phyloP scores from a whole-genome alignment of 2,888 invertebrate species.

The Margaritifera margaritifera region DNA sequence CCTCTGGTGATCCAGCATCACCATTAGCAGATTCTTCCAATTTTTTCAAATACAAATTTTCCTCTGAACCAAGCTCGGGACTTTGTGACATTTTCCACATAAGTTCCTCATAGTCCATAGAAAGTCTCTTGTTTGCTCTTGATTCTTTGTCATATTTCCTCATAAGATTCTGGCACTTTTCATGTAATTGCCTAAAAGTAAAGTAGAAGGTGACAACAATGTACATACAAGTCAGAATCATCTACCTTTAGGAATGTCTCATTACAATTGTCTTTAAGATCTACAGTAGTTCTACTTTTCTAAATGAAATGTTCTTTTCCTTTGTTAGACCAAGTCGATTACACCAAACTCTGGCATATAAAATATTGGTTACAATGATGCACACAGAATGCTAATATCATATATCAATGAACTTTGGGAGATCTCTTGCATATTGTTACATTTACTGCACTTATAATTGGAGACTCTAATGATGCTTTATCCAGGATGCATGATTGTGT shows the following conservation, averaged over 20 bases:
- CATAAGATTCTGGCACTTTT: conserved; percentile 82
- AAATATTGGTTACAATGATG: no score
- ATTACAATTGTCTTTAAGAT: background rate
- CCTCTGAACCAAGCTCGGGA: conserved; percentile 52
- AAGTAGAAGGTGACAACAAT: conserved; percentile 1
- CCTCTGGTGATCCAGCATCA: conserved; percentile 43
- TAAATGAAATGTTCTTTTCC: no score
- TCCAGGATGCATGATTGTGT: no score
- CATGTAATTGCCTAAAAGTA: conserved; percentile 77
- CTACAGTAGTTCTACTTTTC: background rate
- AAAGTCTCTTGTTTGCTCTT: conserved; percentile 84
- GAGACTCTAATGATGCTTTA: no score
- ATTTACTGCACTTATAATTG: no score
- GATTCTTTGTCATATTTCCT: conserved; percentile 81
- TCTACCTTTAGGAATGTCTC: background rate
- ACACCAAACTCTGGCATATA: no score
- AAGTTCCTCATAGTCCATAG: conserved; percentile 90
- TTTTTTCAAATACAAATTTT: conserved; percentile 49
- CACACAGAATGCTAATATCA: no score
- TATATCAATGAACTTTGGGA: no score
- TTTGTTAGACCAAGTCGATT: no score
- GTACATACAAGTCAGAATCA: background rate
- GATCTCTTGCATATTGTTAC: no score
- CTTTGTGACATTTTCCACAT: conserved; percentile 82
- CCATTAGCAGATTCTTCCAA: conserved; percentile 54